Base-by-base conservation (phyloP, 1,140 invertebrate species). In the Teleogryllus occipitalis region DNA sequence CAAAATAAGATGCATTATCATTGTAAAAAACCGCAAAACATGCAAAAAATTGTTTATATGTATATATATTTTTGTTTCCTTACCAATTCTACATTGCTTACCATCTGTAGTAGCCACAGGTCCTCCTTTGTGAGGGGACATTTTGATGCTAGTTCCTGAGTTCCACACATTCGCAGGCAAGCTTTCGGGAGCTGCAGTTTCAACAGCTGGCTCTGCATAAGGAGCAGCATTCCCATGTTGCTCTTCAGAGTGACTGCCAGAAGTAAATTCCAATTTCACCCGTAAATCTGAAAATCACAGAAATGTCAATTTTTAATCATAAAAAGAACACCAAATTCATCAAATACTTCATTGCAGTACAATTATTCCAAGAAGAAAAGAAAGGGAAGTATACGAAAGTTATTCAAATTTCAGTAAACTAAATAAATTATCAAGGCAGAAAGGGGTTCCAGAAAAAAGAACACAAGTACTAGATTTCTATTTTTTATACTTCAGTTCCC, bases 91-190 rank as follows among this genome's bases (percentile, higher is more conserved):
- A 10, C 54, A 65, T 18, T 65, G 18, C 54, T 88, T 83, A 91
- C 90, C 90, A 83, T 91, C 89, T 49, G 90, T 88, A 82, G 90
- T 91, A 75, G 88, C 87, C 76, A 90, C 88, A 12, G 88, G 88
- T 75, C 88, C 87, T 79, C 87, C 87, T 83, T 91, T 91, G 84
- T 85, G 73, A 15, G 82, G 83, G 14, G 84, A 82, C 81, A 86
- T 83, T 75, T 79, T 79, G 27, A 74, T 49, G 48, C 54, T 75
- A 27, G 81, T 76, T 54, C 82, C 82, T 54, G 81, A 82, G 81
- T 83, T 83, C 81, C 82, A 83, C 15, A 73, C 76, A 76, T 79
- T 81, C 22, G 77, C 46, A 48, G 75, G 79, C n/a, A 74, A 76
- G 47, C 76, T 80, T 54, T 80, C 79, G 15, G 79, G 75, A 77